Conservation (phyloP, 2,888 invertebrate genomes). For the Ashinkailepas kermadecensis region DNA sequence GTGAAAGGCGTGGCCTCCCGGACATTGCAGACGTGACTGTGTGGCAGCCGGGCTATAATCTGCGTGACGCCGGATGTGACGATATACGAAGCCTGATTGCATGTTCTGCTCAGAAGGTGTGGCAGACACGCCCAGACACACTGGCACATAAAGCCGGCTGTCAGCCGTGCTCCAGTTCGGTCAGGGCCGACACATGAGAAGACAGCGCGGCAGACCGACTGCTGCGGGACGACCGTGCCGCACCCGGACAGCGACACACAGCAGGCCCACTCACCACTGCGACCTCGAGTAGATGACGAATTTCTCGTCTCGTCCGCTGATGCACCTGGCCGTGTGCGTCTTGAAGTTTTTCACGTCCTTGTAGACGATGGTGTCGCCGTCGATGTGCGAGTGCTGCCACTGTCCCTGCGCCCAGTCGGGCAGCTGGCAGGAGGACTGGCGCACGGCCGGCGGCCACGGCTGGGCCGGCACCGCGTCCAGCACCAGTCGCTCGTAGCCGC, state of each 20-base stretch:
- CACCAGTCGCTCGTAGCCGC: slow-evolving; percentile 52
- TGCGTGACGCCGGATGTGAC: not conserved
- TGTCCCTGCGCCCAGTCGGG: slow-evolving; percentile 56
- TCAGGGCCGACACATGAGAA: too few relatives aligned
- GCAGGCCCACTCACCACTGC: slow-evolving; percentile 46
- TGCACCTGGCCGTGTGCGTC: slow-evolving; percentile 49
- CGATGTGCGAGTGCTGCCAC: slow-evolving; percentile 52
- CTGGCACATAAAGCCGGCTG: too few relatives aligned
- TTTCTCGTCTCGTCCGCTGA: slow-evolving; percentile 43
- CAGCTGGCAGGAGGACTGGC: slow-evolving; percentile 44
- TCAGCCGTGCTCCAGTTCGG: too few relatives aligned
- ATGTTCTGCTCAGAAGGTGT: not conserved
- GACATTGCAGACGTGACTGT: not conserved
- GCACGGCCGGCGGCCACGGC: slow-evolving; percentile 43
- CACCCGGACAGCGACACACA: too few relatives aligned
- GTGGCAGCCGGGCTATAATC: not conserved
- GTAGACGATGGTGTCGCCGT: slow-evolving; percentile 46
- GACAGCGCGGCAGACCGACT: too few relatives aligned
- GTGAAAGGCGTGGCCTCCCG: not conserved
- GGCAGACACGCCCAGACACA: not conserved
- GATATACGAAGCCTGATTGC: not conserved
- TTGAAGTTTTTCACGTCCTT: slow-evolving; percentile 49
- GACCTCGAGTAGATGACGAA: slow-evolving; percentile 49
- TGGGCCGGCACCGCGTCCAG: slow-evolving; percentile 40
- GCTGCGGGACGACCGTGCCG: too few relatives aligned